Percentiles rank a stretch among this genome's conserved stretches.
Conservation (phyloP, 2,888 invertebrate species). For the Frankliniella intonsa region DNA sequence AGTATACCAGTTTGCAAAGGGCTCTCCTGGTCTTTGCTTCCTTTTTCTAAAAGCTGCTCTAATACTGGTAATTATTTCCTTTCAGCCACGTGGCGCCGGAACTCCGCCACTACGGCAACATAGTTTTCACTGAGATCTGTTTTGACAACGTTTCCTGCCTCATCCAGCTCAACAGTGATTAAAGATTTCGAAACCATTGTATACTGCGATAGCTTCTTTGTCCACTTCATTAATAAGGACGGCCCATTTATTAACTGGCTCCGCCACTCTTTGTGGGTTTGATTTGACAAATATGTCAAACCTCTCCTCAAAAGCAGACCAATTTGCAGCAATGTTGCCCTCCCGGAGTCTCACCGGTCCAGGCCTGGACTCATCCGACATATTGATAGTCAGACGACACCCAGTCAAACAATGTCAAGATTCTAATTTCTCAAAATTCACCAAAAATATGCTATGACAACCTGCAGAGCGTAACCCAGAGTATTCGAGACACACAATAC, state of each 20-base stretch:
- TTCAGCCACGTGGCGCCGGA: background rate
- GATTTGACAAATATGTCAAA: background rate
- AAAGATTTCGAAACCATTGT: background rate
- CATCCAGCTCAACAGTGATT: too few species aligned
- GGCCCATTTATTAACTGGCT: background rate
- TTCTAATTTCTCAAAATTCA: too few species aligned
- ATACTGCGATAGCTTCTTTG: background rate
- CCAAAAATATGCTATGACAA: too few species aligned
- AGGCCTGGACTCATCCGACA: background rate
- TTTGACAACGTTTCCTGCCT: too few species aligned
- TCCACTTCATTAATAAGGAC: background rate
- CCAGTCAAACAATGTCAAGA: too few species aligned
- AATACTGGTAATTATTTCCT: background rate
- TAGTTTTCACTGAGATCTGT: too few species aligned
- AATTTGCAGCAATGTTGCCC: background rate
- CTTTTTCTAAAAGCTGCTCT: background rate
- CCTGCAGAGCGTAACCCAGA: too few species aligned
- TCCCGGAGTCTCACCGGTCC: background rate
- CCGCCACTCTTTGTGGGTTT: background rate
- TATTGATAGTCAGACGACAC: too few species aligned
- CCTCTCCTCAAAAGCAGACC: background rate
- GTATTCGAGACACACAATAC: too few species aligned
- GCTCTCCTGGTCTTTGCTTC: background rate
- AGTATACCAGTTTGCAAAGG: background rate
- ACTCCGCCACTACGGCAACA: too few species aligned